These are phyloP conservation scores for Sminthurides aquaticus DNA, from an alignment of 2,888 invertebrate genomes.

Conservation along the genomic window DNA sequence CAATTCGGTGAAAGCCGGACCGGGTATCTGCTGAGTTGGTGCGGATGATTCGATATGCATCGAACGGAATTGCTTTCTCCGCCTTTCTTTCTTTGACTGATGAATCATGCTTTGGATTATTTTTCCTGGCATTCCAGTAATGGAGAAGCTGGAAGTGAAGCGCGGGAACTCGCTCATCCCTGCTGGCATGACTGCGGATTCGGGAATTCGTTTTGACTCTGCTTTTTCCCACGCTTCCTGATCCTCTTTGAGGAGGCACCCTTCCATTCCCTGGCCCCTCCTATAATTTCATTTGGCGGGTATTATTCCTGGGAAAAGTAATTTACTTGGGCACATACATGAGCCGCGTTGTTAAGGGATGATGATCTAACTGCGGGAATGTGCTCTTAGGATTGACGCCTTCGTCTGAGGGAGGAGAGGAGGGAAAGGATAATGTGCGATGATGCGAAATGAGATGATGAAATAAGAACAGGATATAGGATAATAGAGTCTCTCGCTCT, in stretches of 20 bases:
- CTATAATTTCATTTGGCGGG: constrained; percentile 1
- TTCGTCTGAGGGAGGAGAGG: neutral
- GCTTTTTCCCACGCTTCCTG: neutral
- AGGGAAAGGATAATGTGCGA: constrained; percentile 10
- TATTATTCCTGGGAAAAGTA: neutral
- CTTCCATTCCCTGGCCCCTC: neutral
- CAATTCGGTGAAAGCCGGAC: no score
- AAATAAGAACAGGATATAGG: constrained; percentile 15
- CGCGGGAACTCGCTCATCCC: no score
- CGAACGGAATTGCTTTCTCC: no score
- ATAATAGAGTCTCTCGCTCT: constrained; percentile 9
- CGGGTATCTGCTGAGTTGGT: no score
- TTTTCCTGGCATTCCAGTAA: no score
- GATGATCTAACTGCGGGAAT: neutral
- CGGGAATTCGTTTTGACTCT: no score
- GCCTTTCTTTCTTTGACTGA: no score
- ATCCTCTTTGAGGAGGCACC: neutral
- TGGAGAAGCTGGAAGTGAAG: no score
- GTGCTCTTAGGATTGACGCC: no score
- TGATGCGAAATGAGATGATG: constrained; percentile 22
- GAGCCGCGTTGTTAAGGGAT: neutral
- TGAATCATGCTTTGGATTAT: no score
- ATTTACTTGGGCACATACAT: neutral
- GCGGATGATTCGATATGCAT: no score
- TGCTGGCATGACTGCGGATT: no score